These are phyloP conservation scores for Graptemys geographica DNA, from an alignment of 2,797 vertebrate species.

Conservation along the genomic window DNA sequence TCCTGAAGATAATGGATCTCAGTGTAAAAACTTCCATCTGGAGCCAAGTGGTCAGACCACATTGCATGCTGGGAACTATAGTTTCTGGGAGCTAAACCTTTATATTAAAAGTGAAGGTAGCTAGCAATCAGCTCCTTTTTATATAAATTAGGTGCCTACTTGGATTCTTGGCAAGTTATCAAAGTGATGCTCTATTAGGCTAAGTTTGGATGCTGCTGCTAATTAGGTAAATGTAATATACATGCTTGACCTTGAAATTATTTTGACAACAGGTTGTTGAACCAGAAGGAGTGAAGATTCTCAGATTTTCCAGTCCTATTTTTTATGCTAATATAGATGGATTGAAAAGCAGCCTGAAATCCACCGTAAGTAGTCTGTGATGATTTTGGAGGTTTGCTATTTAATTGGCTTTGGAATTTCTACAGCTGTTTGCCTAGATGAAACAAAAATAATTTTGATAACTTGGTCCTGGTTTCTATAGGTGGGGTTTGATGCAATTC, in stretches of 20 bases:
- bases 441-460: constrained; percentile 45
- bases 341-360: constrained; percentile 87
- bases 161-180: constrained; percentile 1
- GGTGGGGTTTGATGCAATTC: constrained; percentile 90
- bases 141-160: neutral
- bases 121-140: neutral
- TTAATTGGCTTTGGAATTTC: constrained; percentile 25
- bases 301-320: constrained; percentile 88
- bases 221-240: neutral
- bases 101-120: neutral
- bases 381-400: constrained; percentile 18
- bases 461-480: constrained; percentile 69
- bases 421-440: neutral
- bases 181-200: neutral
- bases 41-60: neutral
- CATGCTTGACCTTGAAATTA: constrained; percentile 20
- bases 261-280: constrained; percentile 81
- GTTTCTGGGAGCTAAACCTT: neutral
- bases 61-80: neutral
- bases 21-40: constrained; percentile 2
- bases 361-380: constrained; percentile 80
- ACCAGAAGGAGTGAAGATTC: constrained; percentile 88
- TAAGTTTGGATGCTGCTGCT: neutral
- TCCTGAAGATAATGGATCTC: neutral
- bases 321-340: constrained; percentile 91